Evolutionary conservation across 2,797 vertebrate species (phyloP).

Genomic region (Platalea minor): DNA sequence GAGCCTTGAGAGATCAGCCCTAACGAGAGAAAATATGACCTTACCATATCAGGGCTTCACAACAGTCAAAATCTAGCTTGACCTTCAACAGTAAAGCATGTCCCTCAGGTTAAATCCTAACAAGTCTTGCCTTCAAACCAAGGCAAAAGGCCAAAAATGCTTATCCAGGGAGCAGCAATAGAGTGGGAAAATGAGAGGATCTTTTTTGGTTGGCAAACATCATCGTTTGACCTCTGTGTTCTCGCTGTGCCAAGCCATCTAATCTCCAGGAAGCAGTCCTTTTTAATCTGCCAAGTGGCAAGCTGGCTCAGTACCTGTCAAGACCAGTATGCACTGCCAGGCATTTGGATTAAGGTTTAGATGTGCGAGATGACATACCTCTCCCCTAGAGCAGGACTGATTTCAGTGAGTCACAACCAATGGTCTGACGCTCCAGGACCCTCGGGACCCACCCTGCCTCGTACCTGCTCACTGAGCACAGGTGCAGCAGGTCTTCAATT

Average conservation of each 20-base stretch:
- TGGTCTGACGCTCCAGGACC: background rate
- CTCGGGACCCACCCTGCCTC: conserved; percentile 25
- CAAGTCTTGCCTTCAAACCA: conserved; percentile 57
- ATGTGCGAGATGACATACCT: conserved; percentile 17
- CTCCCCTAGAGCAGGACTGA: background rate
- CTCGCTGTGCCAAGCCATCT: conserved; percentile 52
- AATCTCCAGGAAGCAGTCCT: conserved; percentile 55
- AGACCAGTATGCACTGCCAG: conserved; percentile 25
- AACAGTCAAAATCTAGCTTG: conserved; percentile 53
- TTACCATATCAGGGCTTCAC: conserved; percentile 37
- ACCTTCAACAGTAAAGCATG: conserved; percentile 48
- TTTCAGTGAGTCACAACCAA: background rate
- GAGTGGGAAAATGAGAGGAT: conserved; percentile 36
- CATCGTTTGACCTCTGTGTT: conserved; percentile 42
- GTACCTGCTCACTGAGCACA: conserved; percentile 72
- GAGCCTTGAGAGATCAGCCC: conserved; percentile 35
- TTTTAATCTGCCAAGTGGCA: conserved; percentile 45
- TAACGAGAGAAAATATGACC: conserved; percentile 28
- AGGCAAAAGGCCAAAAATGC: conserved; percentile 63
- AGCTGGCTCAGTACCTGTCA: conserved; percentile 38
- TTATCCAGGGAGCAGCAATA: conserved; percentile 37
- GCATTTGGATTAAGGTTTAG: conserved; percentile 40
- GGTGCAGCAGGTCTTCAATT: conserved; percentile 64
- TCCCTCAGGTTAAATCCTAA: conserved; percentile 58
- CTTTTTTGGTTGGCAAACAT: conserved; percentile 50